These are phyloP conservation scores for Liopterus haemorrhoidalis DNA, from an alignment of 2,888 invertebrate species.

Conservation along the genomic window DNA sequence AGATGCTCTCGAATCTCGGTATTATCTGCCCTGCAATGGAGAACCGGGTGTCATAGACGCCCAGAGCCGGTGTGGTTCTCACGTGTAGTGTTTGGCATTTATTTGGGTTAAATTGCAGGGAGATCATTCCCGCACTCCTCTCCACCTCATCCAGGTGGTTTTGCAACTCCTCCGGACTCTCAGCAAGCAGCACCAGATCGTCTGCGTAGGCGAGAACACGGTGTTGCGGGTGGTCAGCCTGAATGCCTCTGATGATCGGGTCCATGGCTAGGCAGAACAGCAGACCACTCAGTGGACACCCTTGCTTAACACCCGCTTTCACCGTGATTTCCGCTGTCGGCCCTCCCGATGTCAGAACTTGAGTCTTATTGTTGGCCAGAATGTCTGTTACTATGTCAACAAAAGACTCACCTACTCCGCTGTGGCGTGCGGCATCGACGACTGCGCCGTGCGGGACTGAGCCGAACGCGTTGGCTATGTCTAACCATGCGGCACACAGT, in stretches of 20 bases:
- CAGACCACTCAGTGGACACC: not conserved
- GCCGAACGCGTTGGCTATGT: too few species aligned
- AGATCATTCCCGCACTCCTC: not conserved
- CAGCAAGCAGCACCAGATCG: not conserved
- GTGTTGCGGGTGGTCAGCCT: not conserved
- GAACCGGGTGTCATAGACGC: too few species aligned
- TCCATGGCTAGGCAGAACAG: not conserved
- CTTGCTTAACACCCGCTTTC: constrained; percentile 1
- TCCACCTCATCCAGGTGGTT: not conserved
- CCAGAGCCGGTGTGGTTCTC: not conserved
- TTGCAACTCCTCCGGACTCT: constrained; percentile 26
- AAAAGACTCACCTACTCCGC: too few species aligned
- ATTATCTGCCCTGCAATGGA: too few species aligned
- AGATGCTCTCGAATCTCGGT: too few species aligned
- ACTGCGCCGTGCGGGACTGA: too few species aligned
- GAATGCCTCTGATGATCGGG: not conserved
- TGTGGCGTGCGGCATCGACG: too few species aligned
- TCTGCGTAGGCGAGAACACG: not conserved
- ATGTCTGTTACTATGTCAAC: too few species aligned
- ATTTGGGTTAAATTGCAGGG: constrained; percentile 1
- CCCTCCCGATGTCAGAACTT: too few species aligned
- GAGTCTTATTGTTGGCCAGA: too few species aligned
- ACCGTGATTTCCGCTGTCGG: too few species aligned
- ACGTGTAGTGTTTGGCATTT: constrained; percentile 3
- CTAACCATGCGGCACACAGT: too few species aligned